Conservation (phyloP, 2,113 vertebrate species). For the Callithrix jacchus region DNA sequence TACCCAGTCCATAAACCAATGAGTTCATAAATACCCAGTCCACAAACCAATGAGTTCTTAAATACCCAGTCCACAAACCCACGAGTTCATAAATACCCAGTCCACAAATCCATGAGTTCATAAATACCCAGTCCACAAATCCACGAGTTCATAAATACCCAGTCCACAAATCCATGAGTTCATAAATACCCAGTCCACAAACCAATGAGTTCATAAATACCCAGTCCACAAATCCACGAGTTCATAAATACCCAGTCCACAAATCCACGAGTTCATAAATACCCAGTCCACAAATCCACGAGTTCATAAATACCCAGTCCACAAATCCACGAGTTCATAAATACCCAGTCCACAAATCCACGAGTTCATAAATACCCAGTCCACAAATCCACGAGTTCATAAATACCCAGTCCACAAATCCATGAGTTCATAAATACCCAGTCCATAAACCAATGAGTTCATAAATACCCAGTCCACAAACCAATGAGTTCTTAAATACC, state of each 20-base stretch:
- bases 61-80: fast-evolving
- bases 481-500: background rate
- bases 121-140: background rate
- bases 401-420: background rate
- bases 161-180: fast-evolving
- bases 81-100: background rate
- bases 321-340: background rate
- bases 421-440: background rate
- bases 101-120: too few relatives aligned
- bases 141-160: background rate
- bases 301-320: background rate
- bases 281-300: fast-evolving
- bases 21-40: background rate
- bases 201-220: background rate
- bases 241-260: background rate
- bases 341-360: fast-evolving
- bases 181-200: background rate
- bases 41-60: too few relatives aligned
- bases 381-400: too few relatives aligned
- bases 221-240: fast-evolving
- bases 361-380: background rate
- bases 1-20: fast-evolving
- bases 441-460: too few relatives aligned
- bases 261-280: background rate
- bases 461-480: background rate